Base-by-base conservation (phyloP, 64 coral and sea anemone genomes). In the Stichodactyla mertensii region DNA sequence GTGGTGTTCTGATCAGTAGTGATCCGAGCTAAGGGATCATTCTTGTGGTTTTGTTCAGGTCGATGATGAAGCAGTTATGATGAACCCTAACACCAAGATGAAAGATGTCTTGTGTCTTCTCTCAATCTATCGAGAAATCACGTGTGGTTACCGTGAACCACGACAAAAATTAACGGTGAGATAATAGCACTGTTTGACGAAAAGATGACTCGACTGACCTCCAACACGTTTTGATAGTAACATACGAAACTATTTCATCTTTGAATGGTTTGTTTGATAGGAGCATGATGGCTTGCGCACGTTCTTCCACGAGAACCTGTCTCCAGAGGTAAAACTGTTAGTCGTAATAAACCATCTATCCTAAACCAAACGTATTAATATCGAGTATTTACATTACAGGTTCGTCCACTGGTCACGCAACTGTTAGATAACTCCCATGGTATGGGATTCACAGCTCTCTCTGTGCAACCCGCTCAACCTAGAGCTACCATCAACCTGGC, bases 371-470 rank as follows among this genome's bases (percentile, higher is more conserved):
- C 6, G 62, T 13, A 4, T 77, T 27, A 55, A 26, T 57, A 19
- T 22, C 12, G 67, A 52, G 14, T 66, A 36, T 51, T 45, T 1
- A 56, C 6, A 20, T 1, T 66, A 20, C 55, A 89, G 89, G 70
- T 12, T 51, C 71, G 71, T 54, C 89, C 54, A 54, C 61, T 90
- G 55, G 89, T 83, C 19, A 22, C 54, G 52, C 66, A 90, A 54
- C 83, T 90, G 52, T 57, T 90, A 10, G 27, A 86, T 55, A 90
- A 90, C 57, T 85, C 89, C 14, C 57, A 79, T 51, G 89, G 89
- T 18, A 28, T 58, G 51, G 83, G 71, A 2, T 66, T 90, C 12
- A 74, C 71, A 13, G 69, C 66, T 16, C 56, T 77, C 7, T 77
- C 82, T 18, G 55, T 77, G 10, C 64, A 56, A 52, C 89, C 89